These are phyloP conservation scores for Machimus rusticus DNA, from an alignment of 2,888 invertebrate genomes.

Conservation along the genomic window DNA sequence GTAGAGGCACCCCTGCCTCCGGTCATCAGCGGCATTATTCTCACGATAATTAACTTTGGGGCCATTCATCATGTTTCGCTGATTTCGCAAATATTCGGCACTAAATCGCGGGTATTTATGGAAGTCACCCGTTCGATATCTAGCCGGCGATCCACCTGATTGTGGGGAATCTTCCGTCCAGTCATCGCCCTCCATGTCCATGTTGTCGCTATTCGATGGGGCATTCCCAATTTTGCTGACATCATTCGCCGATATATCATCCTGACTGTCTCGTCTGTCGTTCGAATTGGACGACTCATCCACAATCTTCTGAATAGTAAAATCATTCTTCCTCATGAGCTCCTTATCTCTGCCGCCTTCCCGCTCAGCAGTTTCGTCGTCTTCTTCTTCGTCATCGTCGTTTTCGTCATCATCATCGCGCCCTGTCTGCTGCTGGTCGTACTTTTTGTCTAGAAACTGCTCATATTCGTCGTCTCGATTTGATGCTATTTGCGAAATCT, in stretches of 20 bases:
- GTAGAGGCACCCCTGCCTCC: background rate
- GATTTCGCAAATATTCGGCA: background rate
- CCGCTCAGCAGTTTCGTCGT: background rate
- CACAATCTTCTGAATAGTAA: background rate
- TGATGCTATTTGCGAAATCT: background rate
- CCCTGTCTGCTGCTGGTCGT: background rate
- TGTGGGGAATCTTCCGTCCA: background rate
- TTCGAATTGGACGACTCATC: conserved; percentile 21
- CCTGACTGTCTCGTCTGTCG: background rate
- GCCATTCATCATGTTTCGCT: background rate
- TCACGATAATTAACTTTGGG: background rate
- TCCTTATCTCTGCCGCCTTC: background rate
- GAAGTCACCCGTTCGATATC: background rate
- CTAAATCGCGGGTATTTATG: background rate
- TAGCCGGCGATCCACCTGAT: conserved; percentile 9
- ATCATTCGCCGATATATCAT: background rate
- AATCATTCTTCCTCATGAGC: conserved; percentile 1
- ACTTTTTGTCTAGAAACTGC: background rate
- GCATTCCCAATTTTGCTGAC: background rate
- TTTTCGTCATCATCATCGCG: background rate
- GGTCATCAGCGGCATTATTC: background rate
- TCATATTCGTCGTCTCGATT: background rate
- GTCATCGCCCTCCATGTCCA: background rate
- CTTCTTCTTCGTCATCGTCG: background rate
- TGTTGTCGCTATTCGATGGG: background rate